Evolutionary conservation across 2,113 vertebrate species (phyloP), one percentile per base, ranked within the genome.

Genomic region (Callipepla californica): DNA sequence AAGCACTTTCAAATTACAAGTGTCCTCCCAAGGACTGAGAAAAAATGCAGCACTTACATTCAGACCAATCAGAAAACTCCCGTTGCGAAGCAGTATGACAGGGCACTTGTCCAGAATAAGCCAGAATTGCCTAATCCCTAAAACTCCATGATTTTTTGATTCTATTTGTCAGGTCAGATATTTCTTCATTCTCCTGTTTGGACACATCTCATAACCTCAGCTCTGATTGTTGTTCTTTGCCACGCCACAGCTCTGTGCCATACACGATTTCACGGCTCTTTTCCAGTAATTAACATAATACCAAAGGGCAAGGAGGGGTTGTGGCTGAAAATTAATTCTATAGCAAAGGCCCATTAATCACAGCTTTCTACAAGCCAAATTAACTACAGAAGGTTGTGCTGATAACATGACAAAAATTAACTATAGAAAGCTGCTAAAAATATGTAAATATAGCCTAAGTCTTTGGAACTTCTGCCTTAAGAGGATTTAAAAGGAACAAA

Each of bases 331-430:
- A 95, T 93, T 93, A 97, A 96, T 93, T 81, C 80, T 95, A 76
- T 34, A 79, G 58, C 51, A 83, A 90, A 85, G 55, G 45, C 67
- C 85, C 92, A 96, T 97, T 97, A 94, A 96, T 97, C 96, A 94
- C 14, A 3, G 91, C 72, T 96, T 95, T 96, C 85, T 66, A 53
- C 70, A 87, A 42, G 19, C 69, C 84, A 96, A 93, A 92, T 96
- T 94, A 96, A 96, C 84, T 86, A 67, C 92, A 97, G 95, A 95
- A 95, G 85, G 93, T 93, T 80, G 70, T 91, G 90, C 90, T 95
- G 96, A 95, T 96, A 96, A 92, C 83, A 94, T 58, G 87, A 95
- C 82, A 94, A 80, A 96, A 93, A 94, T 90, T 96, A 96, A 96
- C 84, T 91, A 79, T 53, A 92, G 78, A 97, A 96, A 94, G 84